Evolutionary conservation across 1,140 invertebrate species (phyloP).

Genomic region (Argopecten irradians): DNA sequence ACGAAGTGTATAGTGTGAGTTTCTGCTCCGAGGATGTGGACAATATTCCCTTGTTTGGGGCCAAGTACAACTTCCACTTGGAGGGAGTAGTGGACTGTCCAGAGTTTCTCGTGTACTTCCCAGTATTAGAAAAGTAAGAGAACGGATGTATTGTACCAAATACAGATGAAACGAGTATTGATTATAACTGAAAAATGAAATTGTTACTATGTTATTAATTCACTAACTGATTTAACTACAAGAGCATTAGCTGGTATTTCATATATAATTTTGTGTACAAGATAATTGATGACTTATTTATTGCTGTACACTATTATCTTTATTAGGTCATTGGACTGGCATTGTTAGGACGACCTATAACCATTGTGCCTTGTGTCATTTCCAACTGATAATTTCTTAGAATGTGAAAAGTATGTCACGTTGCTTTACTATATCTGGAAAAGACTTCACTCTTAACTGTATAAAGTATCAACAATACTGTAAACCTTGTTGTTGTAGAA

Average conservation of each 20-base stretch:
- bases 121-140: constrained; percentile 85
- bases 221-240: neutral
- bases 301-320: too few relatives aligned
- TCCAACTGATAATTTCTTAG: too few relatives aligned
- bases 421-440: neutral
- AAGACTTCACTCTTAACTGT: neutral
- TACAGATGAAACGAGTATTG: too few relatives aligned
- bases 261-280: too few relatives aligned
- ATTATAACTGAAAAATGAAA: neutral
- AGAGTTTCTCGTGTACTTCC: constrained; percentile 97
- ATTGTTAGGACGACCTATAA: too few relatives aligned
- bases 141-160: too few relatives aligned
- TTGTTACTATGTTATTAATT: neutral
- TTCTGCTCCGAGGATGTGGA: constrained; percentile 84
- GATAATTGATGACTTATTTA: too few relatives aligned
- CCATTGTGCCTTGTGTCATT: too few relatives aligned
- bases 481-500: constrained; percentile 73
- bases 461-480: too few relatives aligned
- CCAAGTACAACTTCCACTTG: constrained; percentile 96
- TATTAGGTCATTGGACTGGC: too few relatives aligned
- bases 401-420: neutral
- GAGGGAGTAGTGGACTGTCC: constrained; percentile 98
- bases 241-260: neutral
- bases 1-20: constrained; percentile 90
- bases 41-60: constrained; percentile 91